Conservation (phyloP, 2,888 invertebrate genomes). For the Eupithecia centaureata region DNA sequence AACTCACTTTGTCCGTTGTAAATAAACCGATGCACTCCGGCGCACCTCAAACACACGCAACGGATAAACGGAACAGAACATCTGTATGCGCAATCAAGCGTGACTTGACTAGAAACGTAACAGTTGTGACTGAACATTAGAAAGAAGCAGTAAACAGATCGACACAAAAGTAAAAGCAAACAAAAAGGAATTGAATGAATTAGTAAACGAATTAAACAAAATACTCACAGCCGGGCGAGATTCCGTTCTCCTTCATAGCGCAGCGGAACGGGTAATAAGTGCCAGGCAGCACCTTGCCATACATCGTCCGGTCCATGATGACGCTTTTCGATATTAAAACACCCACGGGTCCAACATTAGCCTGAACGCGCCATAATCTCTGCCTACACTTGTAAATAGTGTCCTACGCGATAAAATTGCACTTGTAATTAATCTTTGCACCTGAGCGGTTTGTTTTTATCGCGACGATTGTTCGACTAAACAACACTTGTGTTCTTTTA, state of each 20-base stretch:
- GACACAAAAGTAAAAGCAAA: constrained; percentile 10
- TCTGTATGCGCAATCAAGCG: constrained; percentile 48
- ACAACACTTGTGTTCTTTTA: constrained; percentile 36
- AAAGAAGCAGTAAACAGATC: constrained; percentile 4
- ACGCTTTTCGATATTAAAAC: constrained; percentile 71
- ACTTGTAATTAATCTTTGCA: constrained; percentile 45
- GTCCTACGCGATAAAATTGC: constrained; percentile 55
- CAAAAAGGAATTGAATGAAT: constrained; percentile 30
- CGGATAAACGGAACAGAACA: constrained; percentile 43
- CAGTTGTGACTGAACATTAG: constrained; percentile 32
- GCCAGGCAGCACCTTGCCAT: constrained; percentile 93
- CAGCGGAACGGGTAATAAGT: constrained; percentile 94
- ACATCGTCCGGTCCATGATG: constrained; percentile 94
- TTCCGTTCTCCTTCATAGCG: constrained; percentile 91
- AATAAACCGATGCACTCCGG: constrained; percentile 58
- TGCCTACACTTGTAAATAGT: constrained; percentile 69
- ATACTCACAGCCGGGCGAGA: constrained; percentile 94
- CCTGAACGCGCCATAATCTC: constrained; percentile 79
- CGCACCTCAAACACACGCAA: constrained; percentile 65
- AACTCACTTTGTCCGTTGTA: constrained; percentile 49
- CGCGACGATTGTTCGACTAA: constrained; percentile 53
- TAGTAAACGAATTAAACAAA: constrained; percentile 46
- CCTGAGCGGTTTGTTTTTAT: constrained; percentile 44
- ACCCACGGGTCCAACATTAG: constrained; percentile 73
- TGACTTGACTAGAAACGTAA: constrained; percentile 41